phyloP scores from a whole-genome alignment of 2,888 invertebrate species.

The Anticlea derivata region DNA sequence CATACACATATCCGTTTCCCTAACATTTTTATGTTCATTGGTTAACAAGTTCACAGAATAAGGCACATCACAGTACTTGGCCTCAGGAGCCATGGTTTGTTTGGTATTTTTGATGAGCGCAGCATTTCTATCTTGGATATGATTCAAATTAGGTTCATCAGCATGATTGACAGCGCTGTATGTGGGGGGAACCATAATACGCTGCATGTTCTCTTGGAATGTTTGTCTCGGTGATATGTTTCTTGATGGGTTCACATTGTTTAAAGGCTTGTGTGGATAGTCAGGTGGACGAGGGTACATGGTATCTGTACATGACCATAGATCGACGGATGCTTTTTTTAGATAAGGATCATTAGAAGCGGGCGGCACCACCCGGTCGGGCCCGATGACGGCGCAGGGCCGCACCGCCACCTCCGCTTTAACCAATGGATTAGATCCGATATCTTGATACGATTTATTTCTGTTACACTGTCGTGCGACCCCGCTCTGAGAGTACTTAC shows the following conservation, averaged over 20 bases:
- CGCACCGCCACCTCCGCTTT: constrained; percentile 71
- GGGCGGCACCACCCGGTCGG: constrained; percentile 69
- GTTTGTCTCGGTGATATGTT: constrained; percentile 82
- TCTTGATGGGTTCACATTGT: constrained; percentile 64
- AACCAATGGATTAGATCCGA: constrained; percentile 65
- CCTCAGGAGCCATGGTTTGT: constrained; percentile 60
- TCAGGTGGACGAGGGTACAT: constrained; percentile 66
- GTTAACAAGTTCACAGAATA: constrained; percentile 65
- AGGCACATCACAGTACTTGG: constrained; percentile 81
- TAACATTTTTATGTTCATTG: constrained; percentile 69
- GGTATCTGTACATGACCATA: constrained; percentile 63
- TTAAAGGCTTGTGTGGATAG: constrained; percentile 63
- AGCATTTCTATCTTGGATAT: constrained; percentile 50
- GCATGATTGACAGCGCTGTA: constrained; percentile 62
- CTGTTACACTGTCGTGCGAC: constrained; percentile 58
- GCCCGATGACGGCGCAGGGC: constrained; percentile 80
- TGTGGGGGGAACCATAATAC: constrained; percentile 74
- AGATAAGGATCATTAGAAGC: constrained; percentile 55
- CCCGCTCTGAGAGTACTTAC: constrained; percentile 64
- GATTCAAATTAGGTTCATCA: constrained; percentile 58
- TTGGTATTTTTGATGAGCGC: constrained; percentile 59
- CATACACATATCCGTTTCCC: constrained; percentile 63
- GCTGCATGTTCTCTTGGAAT: constrained; percentile 81
- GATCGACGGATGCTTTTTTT: constrained; percentile 61
- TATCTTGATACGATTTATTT: constrained; percentile 70